Evolutionary conservation across 2,797 vertebrate genomes (phyloP), one percentile per base, ranked within the genome.

Genomic region (Eutrigla gurnardus): DNA sequence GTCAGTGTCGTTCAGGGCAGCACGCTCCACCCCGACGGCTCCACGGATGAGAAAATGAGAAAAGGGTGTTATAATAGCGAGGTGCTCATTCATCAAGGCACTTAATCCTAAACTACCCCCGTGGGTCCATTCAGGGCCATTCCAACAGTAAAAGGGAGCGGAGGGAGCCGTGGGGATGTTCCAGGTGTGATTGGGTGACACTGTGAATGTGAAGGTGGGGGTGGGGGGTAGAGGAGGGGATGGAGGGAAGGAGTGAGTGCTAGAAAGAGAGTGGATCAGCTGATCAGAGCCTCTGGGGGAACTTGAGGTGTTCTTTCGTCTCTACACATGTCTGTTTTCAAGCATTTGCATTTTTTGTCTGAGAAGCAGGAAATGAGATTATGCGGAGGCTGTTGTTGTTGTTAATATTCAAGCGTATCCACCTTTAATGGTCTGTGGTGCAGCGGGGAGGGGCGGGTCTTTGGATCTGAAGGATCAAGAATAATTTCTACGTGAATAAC

Each of bases 101-200:
- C 55, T 64, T 80, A 59, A 66, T 80, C 66, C 57, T 18, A 1
- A 81, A 78, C 55, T 70, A 11, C 12, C n/a, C 74, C 76, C 10
- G 25, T 54, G 66, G 80, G 73, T n/a, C 57, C 12, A 18, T 58
- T 85, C 39, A 70, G 75, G 43, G 60, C 13, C 40, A 10, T 32
- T 37, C 72, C 43, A 14, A 25, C 62, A 33, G 55, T 73, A 57
- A 69, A 63, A 14, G 14, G n/a, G 18, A 59, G 63, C 17, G 5
- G 32, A 35, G 14, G 37, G 46, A 49, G 17, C 52, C 11, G 18
- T 37, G 70, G 42, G 66, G 36, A 40, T 80, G 9, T 39, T 39
- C 36, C 57, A 64, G 65, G 43, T 80, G 52, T 37, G 37, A 57
- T 52, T 15, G 40, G 65, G 40, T 35, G 40, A 66, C 37, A 3